These are phyloP conservation scores for Euschistus heros DNA, from an alignment of 1,140 invertebrate species.

Conservation along the genomic window DNA sequence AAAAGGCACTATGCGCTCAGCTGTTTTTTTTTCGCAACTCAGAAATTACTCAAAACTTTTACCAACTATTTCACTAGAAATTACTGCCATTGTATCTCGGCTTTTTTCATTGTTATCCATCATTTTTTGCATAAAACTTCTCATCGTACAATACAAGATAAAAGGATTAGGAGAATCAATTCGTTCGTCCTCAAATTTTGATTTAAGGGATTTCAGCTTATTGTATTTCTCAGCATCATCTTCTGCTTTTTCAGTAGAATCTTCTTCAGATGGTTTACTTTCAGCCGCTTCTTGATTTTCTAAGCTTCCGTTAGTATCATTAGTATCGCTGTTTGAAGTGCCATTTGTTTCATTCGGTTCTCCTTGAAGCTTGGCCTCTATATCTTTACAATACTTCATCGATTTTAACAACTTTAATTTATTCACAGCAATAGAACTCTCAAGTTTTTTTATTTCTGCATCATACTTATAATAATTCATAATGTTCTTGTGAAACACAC, in stretches of 20 bases:
- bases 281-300: not conserved
- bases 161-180: conserved; percentile 10
- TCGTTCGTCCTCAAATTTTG: conserved; percentile 6
- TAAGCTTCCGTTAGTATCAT: not conserved
- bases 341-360: not conserved
- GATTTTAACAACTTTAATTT: conserved; percentile 15
- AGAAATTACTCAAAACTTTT: conserved; percentile 1
- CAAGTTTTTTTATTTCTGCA: conserved; percentile 18
- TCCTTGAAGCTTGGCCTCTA: conserved; percentile 16
- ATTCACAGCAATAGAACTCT: conserved; percentile 11
- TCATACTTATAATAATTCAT: conserved; percentile 17
- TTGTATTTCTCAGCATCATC: conserved; percentile 2
- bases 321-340: no score
- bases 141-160: not conserved
- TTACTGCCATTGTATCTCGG: not conserved
- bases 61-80: not conserved
- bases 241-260: conserved; percentile 1
- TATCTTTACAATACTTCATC: conserved; percentile 21
- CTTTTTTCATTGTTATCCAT: conserved; percentile 1
- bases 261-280: not conserved
- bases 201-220: conserved; percentile 4
- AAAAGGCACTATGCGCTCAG: not conserved
- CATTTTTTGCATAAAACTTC: conserved; percentile 5
- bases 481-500: conserved; percentile 16
- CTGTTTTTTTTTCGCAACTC: not conserved